Conservation (phyloP, 1,140 invertebrate species). For the Thereuonema tuberculata region DNA sequence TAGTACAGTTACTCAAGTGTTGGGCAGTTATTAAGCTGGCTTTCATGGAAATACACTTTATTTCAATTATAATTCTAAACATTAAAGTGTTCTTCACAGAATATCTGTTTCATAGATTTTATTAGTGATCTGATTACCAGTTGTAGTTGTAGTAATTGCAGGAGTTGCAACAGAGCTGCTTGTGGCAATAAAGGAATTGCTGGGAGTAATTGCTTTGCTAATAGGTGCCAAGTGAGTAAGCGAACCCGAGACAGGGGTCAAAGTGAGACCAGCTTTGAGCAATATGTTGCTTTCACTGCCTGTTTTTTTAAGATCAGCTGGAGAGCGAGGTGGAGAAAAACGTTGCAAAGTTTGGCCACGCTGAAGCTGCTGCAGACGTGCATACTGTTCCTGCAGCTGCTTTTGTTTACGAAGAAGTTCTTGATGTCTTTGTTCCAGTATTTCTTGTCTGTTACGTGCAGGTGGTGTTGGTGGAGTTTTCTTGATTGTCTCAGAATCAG, state of each 20-base stretch:
- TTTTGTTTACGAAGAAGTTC: slow-evolving; percentile 71
- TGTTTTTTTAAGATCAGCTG: slow-evolving; percentile 57
- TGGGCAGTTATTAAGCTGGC: too few relatives aligned
- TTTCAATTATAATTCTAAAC: background rate
- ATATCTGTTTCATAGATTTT: slow-evolving; percentile 80
- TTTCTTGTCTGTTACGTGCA: slow-evolving; percentile 45
- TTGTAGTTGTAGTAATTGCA: slow-evolving; percentile 20
- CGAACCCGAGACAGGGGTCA: slow-evolving; percentile 42
- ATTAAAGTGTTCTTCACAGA: slow-evolving; percentile 33
- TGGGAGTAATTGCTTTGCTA: slow-evolving; percentile 14
- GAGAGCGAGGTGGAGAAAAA: slow-evolving; percentile 44
- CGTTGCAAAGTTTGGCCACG: slow-evolving; percentile 47
- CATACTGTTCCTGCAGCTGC: slow-evolving; percentile 74
- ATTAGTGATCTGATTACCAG: slow-evolving; percentile 35
- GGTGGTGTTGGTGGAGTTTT: slow-evolving; percentile 23
- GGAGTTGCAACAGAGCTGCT: slow-evolving; percentile 17
- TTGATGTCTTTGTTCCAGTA: slow-evolving; percentile 68
- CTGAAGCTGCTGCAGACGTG: slow-evolving; percentile 66
- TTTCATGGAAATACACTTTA: background rate
- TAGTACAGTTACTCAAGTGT: too few relatives aligned
- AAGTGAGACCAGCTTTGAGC: slow-evolving; percentile 59
- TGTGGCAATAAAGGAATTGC: slow-evolving; percentile 30
- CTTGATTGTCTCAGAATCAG: slow-evolving; percentile 5
- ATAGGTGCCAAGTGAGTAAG: slow-evolving; percentile 42
- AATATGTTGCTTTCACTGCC: slow-evolving; percentile 77